phyloP scores from a whole-genome alignment of 1,140 invertebrate species.

The Bilobella aurantiaca region DNA sequence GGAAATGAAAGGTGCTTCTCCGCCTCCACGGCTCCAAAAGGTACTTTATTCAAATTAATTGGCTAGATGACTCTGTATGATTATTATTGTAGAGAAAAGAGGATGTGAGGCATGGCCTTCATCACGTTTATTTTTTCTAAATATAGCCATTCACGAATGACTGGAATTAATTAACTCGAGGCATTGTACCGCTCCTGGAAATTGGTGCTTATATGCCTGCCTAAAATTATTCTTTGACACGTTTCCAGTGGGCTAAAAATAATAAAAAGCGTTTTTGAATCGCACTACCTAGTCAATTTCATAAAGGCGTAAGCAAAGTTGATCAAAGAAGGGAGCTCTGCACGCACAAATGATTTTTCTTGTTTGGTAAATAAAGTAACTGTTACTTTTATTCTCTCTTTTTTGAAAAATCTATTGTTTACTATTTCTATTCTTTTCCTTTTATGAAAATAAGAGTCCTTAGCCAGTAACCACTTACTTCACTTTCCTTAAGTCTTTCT shows the following conservation, averaged over 20 bases:
- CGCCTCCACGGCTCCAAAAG: conserved; percentile 5
- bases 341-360: too few relatives aligned
- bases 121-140: neutral
- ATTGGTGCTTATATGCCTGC: too few relatives aligned
- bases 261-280: too few relatives aligned
- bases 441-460: neutral
- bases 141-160: neutral
- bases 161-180: neutral
- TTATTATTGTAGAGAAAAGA: too few relatives aligned
- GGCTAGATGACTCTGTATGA: too few relatives aligned
- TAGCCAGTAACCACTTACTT: neutral
- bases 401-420: neutral
- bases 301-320: too few relatives aligned
- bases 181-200: too few relatives aligned
- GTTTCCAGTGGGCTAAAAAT: neutral
- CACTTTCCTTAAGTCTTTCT: neutral
- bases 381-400: too few relatives aligned
- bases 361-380: too few relatives aligned
- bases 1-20: conserved; percentile 31
- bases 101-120: too few relatives aligned
- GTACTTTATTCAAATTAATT: neutral
- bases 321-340: too few relatives aligned
- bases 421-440: neutral
- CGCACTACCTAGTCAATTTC: too few relatives aligned
- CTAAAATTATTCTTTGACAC: neutral